Percentiles rank a stretch among this genome's conserved stretches.
Conservation (phyloP, 2,113 vertebrate species). For the Pedionomus torquatus region DNA sequence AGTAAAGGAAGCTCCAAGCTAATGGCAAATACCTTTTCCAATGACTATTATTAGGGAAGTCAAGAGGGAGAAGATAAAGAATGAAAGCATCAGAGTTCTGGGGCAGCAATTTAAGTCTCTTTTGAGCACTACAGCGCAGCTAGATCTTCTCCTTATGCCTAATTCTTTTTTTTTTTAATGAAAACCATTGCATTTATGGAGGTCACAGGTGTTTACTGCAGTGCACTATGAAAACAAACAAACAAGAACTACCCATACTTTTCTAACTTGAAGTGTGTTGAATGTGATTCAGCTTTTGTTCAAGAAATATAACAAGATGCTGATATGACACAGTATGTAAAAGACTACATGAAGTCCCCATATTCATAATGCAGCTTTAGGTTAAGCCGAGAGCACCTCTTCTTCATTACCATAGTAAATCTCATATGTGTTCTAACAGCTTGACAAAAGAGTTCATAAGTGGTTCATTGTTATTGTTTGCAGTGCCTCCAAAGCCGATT, state of each 20-base stretch:
- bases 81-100: not conserved
- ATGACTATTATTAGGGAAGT: not conserved
- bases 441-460: not conserved
- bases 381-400: not conserved
- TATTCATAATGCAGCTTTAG: not conserved
- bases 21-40: not conserved
- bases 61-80: not conserved
- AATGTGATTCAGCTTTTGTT: not conserved
- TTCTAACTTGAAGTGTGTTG: not conserved
- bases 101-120: not conserved
- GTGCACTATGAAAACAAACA: not conserved
- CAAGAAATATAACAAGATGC: not conserved
- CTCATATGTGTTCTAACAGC: not conserved
- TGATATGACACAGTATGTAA: not conserved
- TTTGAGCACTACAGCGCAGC: not conserved
- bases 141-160: not conserved
- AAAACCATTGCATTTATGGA: not conserved
- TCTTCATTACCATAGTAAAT: not conserved
- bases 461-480: not conserved
- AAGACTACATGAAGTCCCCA: not conserved
- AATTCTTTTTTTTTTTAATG: not conserved
- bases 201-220: not conserved
- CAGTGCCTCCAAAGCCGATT: conserved; percentile 94
- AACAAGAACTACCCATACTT: not conserved
- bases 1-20: not conserved